Conservation (phyloP, 2,888 invertebrate genomes). For the Cyclophora albipunctata region DNA sequence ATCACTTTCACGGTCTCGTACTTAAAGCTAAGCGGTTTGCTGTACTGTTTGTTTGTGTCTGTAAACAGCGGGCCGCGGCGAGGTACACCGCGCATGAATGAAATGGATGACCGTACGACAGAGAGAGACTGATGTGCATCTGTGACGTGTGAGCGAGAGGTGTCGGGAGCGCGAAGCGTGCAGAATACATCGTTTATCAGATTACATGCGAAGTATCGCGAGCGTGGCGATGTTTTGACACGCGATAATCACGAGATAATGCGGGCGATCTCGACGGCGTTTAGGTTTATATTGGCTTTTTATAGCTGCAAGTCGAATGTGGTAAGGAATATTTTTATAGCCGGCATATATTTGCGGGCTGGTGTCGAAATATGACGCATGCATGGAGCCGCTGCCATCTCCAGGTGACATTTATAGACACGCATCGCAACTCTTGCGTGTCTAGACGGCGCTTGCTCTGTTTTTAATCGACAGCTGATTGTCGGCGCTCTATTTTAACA, state of each 20-base stretch:
- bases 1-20: slow-evolving; percentile 75
- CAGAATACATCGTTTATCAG: slow-evolving; percentile 77
- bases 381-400: slow-evolving; percentile 15
- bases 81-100: slow-evolving; percentile 75
- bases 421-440: slow-evolving; percentile 10
- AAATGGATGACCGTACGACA: slow-evolving; percentile 65
- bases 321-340: slow-evolving; percentile 51
- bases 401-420: slow-evolving; percentile 21
- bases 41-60: slow-evolving; percentile 76
- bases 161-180: slow-evolving; percentile 59
- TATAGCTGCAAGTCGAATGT: slow-evolving; percentile 52
- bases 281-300: slow-evolving; percentile 75
- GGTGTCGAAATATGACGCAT: slow-evolving; percentile 43
- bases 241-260: slow-evolving; percentile 77
- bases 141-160: slow-evolving; percentile 37
- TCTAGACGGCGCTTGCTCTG: slow-evolving; percentile 5
- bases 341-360: slow-evolving; percentile 42
- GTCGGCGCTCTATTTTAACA: slow-evolving; percentile 13
- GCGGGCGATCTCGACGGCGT: slow-evolving; percentile 69
- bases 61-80: slow-evolving; percentile 70
- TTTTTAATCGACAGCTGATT: slow-evolving; percentile 25
- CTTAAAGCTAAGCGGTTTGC: slow-evolving; percentile 75
- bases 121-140: slow-evolving; percentile 35
- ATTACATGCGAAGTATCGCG: slow-evolving; percentile 77
- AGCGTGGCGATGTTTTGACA: slow-evolving; percentile 77